Evolutionary conservation across 2,113 vertebrate genomes (phyloP).

Genomic region (Marcusenius ussheri): DNA sequence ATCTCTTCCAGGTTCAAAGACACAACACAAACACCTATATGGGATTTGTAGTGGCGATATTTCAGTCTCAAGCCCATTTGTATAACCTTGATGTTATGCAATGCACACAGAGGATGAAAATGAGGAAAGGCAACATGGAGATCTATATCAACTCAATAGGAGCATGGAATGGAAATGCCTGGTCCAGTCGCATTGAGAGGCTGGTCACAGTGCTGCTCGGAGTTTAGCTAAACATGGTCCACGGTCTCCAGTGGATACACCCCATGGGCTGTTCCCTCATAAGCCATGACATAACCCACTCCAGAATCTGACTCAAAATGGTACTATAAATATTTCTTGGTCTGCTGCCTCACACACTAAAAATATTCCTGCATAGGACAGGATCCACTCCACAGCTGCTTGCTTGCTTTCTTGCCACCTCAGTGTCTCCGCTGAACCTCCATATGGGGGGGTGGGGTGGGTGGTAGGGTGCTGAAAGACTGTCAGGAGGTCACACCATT

Average conservation of each 20-base stretch:
- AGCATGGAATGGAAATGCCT: neutral
- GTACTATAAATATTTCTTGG: slow-evolving; percentile 3
- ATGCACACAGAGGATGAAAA: neutral
- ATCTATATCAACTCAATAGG: neutral
- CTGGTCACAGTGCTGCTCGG: neutral
- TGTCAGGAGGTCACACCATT: neutral
- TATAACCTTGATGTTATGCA: neutral
- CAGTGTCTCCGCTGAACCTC: neutral
- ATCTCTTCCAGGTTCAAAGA: neutral
- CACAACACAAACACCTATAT: neutral
- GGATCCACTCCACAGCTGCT: neutral
- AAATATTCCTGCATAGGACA: neutral
- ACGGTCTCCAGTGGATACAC: neutral
- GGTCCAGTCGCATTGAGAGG: neutral
- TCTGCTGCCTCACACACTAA: neutral
- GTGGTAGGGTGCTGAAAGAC: neutral
- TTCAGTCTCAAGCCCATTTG: neutral
- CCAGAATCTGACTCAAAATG: neutral
- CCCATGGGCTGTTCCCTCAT: neutral
- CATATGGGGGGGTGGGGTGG: neutral
- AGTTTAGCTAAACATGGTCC: neutral
- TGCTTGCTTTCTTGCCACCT: neutral
- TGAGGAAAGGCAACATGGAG: neutral
- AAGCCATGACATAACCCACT: neutral
- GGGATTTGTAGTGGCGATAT: neutral